Evolutionary conservation across 2,797 vertebrate genomes (phyloP), one percentile per base, ranked within the genome.

Genomic region (Sebastes melanostomus): DNA sequence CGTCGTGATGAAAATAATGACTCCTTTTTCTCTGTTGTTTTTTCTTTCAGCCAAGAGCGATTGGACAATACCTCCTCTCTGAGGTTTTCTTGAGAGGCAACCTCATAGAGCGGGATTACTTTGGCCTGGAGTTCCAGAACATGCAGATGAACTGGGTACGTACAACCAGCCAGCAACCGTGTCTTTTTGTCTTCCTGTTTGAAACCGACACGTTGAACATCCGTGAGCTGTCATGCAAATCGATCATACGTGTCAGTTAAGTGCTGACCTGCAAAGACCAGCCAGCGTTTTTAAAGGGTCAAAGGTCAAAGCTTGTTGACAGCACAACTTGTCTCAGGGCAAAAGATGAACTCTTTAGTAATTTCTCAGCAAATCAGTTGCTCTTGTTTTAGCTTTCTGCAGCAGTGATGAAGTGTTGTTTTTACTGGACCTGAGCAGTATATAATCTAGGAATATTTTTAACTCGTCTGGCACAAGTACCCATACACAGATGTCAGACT

Each of bases 41-140:
- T 87, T 24, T 86, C 91, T 79, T 90, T 10, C 87, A 99, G 98
- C 92, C 96, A 5, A 98, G 97, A 85, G 93, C 92, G 20, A 80
- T 95, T 0, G 98, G 97, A 74, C 97, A 99, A 92, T 56, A 81
- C 0, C 89, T 99, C 55, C 85, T 98, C 84, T 92, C 92, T 25
- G 96, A 97, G 24, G 96, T 98, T 91, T 98, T 97, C 95, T 94
- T 92, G 89, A 96, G 94, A 88, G 93, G 97, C 86, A 99, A 99
- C 93, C 95, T 99, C 91, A 96, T 97, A 7, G 98, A 99, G 89
- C 97, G 96, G 0, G 98, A 99, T 95, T 99, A 99, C 94, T 99
- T 99, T 88, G 98, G 98, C 78, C 94, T 99, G 50, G 98, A 99
- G 94, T 99, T 98, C 91, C 97, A 97, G 92, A 98, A 97, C 80